Base-by-base conservation (phyloP, 2,113 vertebrate species). In the Eonycteris spelaea region DNA sequence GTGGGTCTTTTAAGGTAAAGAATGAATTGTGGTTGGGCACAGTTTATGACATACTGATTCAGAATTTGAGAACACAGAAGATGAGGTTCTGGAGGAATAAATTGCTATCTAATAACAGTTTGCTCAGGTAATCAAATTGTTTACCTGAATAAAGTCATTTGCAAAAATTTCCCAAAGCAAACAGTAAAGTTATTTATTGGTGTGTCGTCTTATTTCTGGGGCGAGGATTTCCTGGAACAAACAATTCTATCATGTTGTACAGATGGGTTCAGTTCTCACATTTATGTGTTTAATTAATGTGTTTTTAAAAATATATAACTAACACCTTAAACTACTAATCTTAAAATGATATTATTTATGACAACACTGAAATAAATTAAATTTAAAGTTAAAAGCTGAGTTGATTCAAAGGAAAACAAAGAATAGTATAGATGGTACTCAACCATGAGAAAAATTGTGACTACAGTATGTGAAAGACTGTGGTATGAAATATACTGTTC, bases 151-250 rank as follows among this genome's bases (percentile, higher is more conserved):
- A 53, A n/a, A 79, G 30, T 79, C 43, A 70, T 43, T 79, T 79
- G 43, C n/a, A 79, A 63, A 59, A 71, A 95, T 79, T 86, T 95
- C 55, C 63, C 53, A 30, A 95, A 86, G 35, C 38, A 53, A 91
- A 71, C 30, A 57, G 35, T 28, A 22, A 88, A 80, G 33, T n/a
- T 48, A n/a, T 53, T 53, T 63, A 73, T 43, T n/a, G 82, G 68
- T 33, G n/a, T 79, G 40, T 3, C 3, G 22, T 74, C 82, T 94
- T 75, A n/a, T 28, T 83, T 89, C 78, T n/a, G 70, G 35, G 53
- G 61, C 7, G 16, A 79, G 57, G 28, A 70, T 86, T 86, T 93
- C 40, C 28, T 70, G 11, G 28, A 75, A 65, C 16, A 68, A 78
- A 92, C 5, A 21, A 28, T 40, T 51, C 12, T 51, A 10, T 80